phyloP scores from a whole-genome alignment of 35 echinoderm and acorn worm species.

The Apostichopus californicus region DNA sequence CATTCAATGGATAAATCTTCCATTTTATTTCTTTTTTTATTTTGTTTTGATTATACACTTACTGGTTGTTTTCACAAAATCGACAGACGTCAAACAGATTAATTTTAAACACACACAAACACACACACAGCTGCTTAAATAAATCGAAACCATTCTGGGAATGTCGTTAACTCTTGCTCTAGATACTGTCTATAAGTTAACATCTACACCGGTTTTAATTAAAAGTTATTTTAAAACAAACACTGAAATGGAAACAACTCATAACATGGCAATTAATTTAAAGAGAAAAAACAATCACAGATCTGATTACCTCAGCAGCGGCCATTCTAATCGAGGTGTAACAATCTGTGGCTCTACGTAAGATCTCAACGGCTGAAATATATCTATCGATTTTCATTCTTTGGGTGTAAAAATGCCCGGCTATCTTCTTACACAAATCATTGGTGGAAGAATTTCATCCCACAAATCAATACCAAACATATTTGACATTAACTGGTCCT shows the following conservation, averaged over 20 bases:
- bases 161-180: too few species aligned
- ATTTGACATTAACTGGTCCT: not conserved
- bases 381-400: not conserved
- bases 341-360: not conserved
- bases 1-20: too few species aligned
- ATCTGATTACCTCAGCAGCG: not conserved
- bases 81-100: too few species aligned
- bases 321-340: not conserved
- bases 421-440: slow-evolving; percentile 49
- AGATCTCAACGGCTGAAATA: not conserved
- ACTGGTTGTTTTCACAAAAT: too few species aligned
- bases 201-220: too few species aligned
- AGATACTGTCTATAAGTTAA: too few species aligned
- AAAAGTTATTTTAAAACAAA: not conserved
- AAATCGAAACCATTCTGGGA: too few species aligned
- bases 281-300: not conserved
- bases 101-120: too few species aligned
- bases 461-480: slow-evolving; percentile 20
- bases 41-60: too few species aligned
- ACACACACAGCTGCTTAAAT: too few species aligned
- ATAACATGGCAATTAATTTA: not conserved
- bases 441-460: slow-evolving; percentile 43
- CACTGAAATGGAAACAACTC: not conserved
- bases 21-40: too few species aligned
- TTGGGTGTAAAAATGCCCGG: slow-evolving; percentile 13